Percentiles rank a stretch among this genome's conserved stretches.
These are phyloP conservation scores for Drosophila siamana DNA, from an alignment of 2,888 invertebrate genomes.

Conservation along the genomic window DNA sequence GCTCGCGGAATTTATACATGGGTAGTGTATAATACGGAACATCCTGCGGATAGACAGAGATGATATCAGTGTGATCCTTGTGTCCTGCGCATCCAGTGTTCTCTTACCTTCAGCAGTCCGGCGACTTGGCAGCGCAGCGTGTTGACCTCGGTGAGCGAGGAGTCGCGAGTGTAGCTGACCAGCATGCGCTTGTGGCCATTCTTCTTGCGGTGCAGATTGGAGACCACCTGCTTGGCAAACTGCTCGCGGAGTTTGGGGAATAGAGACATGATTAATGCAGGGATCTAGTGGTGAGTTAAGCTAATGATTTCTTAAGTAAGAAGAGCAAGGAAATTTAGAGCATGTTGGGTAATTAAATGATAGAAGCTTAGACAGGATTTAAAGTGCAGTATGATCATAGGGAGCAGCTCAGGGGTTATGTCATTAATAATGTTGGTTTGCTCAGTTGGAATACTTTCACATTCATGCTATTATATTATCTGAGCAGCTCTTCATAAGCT, in stretches of 20 bases:
- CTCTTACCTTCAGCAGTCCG: slow-evolving; percentile 88
- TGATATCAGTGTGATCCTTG: not conserved
- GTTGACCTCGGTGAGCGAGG: slow-evolving; percentile 87
- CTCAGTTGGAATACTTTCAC: too few species aligned
- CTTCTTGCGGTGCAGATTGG: slow-evolving; percentile 92
- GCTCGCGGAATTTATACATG: slow-evolving; percentile 92
- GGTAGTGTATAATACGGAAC: slow-evolving; percentile 91
- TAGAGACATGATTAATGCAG: too few species aligned
- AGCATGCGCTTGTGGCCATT: slow-evolving; percentile 92
- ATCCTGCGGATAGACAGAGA: slow-evolving; percentile 86
- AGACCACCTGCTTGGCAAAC: slow-evolving; percentile 89
- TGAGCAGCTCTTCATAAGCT: too few species aligned
- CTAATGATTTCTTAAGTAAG: too few species aligned
- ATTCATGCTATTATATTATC: too few species aligned
- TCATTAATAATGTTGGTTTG: not conserved
- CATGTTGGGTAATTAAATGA: too few species aligned
- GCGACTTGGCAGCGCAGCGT: slow-evolving; percentile 90
- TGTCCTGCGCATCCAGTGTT: too few species aligned
- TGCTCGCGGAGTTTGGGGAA: slow-evolving; percentile 15
- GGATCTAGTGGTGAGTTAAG: too few species aligned
- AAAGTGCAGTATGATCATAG: too few species aligned
- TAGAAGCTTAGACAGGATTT: too few species aligned
- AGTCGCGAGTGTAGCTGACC: slow-evolving; percentile 89
- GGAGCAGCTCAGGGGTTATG: too few species aligned
- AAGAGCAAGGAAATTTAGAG: too few species aligned